Base-by-base conservation (phyloP, 2,888 invertebrate species). In the Noctua fimbriata region DNA sequence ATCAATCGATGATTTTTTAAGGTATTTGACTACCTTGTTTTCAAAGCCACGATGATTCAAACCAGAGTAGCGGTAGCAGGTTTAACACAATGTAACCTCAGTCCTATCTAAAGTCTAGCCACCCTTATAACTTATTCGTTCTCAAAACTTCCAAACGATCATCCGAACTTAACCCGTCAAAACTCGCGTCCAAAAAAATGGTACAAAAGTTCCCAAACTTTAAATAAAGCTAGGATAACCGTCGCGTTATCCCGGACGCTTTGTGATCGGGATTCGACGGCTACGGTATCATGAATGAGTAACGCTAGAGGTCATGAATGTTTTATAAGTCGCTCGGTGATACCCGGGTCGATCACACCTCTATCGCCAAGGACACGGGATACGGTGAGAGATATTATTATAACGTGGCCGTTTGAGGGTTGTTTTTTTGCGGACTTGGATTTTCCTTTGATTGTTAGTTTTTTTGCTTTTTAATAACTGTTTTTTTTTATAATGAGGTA, bases 211-310 rank as follows among this genome's bases (percentile, higher is more conserved):
- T 76, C 52, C 65, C 75, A 69, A 85, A 88, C 82, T 87, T 86
- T 83, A 87, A 85, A 87, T 82, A 73, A 77, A 81, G 86, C 78
- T 83, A 79, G 87, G 90, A 90, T 90, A 90, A 89, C 89, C 85
- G 87, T 78, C 83, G 76, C 84, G 83, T 88, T 91, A 90, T 89
- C 90, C 89, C 86, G 72, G 79, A 79, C 84, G 90, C 90, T 90
- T 90, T 87, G 91, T 91, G 93, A 92, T 91, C 91, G 90, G 86
- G 90, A 87, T 88, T 87, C 90, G 84, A 83, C 82, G 80, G 90
- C 88, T 89, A 90, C 92, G 92, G 91, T 90, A 92, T 92, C 94
- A 94, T 96, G 95, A 96, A 96, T 96, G 94, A 95, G 92, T 95
- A 95, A 95, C 92, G 91, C 89, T 87, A 86, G 85, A 88, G 90